A percentile compares a stretch with the other conserved stretches of the same genome.
Evolutionary conservation across 1,140 invertebrate genomes (phyloP).

Genomic region (Apis dorsata): DNA sequence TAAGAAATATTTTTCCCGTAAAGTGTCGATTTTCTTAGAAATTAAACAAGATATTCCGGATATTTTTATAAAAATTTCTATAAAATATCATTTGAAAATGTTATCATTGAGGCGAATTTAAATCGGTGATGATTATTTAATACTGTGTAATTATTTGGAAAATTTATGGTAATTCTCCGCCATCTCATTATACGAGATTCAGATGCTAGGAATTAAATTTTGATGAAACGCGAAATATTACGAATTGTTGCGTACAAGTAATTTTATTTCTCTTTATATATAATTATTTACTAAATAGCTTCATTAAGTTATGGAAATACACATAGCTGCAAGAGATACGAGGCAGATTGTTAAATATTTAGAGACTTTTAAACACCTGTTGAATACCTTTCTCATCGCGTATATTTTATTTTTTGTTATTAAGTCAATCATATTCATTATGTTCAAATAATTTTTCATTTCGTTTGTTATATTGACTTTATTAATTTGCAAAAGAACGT

Average conservation of each 20-base stretch:
- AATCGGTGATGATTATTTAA: no score
- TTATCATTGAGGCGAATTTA: no score
- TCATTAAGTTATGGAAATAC: not conserved
- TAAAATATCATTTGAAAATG: no score
- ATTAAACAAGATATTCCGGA: not conserved
- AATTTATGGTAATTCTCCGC: no score
- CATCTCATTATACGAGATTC: no score
- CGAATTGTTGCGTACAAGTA: not conserved
- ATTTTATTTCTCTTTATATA: not conserved
- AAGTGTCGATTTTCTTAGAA: not conserved
- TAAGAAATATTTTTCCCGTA: accelerated
- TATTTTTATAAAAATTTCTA: no score
- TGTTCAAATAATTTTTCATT: not conserved
- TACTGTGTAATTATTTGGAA: no score
- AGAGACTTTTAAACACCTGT: slow-evolving; percentile 19
- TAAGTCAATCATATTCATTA: not conserved
- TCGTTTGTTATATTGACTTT: not conserved
- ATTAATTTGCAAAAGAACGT: not conserved
- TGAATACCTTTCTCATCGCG: not conserved
- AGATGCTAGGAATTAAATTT: no score
- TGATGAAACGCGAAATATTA: not conserved
- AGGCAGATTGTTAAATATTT: slow-evolving; percentile 4
- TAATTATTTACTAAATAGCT: not conserved
- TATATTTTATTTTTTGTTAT: not conserved
- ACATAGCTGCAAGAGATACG: not conserved